Conservation (phyloP, 2,797 vertebrate genomes). For the Peromyscus attwateri region DNA sequence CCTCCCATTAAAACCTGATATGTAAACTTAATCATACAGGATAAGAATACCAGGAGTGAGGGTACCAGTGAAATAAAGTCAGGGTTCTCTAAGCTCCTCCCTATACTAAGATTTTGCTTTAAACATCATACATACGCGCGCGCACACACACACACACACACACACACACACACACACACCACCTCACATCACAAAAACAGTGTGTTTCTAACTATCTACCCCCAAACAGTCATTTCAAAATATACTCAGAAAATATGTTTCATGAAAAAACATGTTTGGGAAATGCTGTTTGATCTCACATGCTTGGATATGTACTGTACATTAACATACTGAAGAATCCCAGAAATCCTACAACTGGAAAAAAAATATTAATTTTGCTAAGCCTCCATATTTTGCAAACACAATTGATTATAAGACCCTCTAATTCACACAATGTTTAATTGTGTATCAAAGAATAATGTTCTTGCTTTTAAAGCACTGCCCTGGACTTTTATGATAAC, state of each 20-base stretch:
- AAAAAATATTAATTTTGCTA: constrained; percentile 26
- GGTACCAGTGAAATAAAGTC: not conserved
- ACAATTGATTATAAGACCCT: not conserved
- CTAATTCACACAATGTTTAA: constrained; percentile 36
- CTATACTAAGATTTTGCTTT: constrained; percentile 35
- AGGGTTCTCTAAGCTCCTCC: not conserved
- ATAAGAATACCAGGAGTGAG: not conserved
- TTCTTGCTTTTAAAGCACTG: constrained; percentile 36
- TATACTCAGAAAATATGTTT: constrained; percentile 51
- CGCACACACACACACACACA: too few species aligned
- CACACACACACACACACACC: too few species aligned
- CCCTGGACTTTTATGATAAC: constrained; percentile 8
- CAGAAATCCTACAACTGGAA: not conserved
- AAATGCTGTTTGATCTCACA: constrained; percentile 15
- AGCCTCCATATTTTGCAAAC: constrained; percentile 28
- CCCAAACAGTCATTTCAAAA: constrained; percentile 29
- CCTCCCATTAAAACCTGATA: not conserved
- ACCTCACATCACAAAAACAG: not conserved
- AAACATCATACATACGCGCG: not conserved
- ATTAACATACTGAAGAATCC: not conserved
- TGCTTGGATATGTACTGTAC: not conserved
- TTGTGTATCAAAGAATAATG: constrained; percentile 34
- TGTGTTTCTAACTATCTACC: not conserved
- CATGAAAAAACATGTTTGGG: not conserved
- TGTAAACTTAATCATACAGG: not conserved